Evolutionary conservation across 2,113 vertebrate species (phyloP), one percentile per base, ranked within the genome.

Genomic region (Heteronetta atricapilla): DNA sequence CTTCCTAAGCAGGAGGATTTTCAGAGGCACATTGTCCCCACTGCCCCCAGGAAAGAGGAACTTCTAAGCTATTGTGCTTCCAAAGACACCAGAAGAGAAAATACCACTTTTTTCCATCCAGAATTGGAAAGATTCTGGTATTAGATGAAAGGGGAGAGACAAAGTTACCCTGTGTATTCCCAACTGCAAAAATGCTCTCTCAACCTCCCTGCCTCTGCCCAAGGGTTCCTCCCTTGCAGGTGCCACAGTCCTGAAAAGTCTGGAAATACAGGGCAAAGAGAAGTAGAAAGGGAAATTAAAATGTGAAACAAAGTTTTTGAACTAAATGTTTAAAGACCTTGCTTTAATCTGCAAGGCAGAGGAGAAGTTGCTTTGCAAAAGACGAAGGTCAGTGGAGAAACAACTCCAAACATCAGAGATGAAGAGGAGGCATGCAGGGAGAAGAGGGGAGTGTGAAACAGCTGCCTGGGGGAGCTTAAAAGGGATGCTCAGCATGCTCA

Each of bases 381-480:
- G 60, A 58, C 1, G 8, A 87, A 94, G 87, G 93, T 95, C 89
- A 95, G 70, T 78, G 89, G 25, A 91, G n/a, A 46, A 79, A 91
- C 67, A 82, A 42, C 67, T 88, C 59, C 85, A 82, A 88, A 88
- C 31, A 91, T 62, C 58, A 59, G 63, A 94, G 63, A 73, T 59
- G 58, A 93, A 82, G 81, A 66, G 55, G 36, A 91, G n/a, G 87
- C 92, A 95, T 44, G 63, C 44, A 91, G 84, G 75, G 94, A 89
- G 82, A 85, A 87, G 81, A 94, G 11, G 70, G 87, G 91, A 95
- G 85, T 89, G 72, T 82, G 52, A 88, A 89, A 91, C 93, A 97
- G 81, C 96, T 96, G 94, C 73, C 92, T 90, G 83, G 82, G 72
- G 73, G 86, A 95, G 90, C 74, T 95, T 89, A 79, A 89, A 90